Evolutionary conservation across 2,113 vertebrate species (phyloP).

Genomic region (Shinisaurus crocodilurus): DNA sequence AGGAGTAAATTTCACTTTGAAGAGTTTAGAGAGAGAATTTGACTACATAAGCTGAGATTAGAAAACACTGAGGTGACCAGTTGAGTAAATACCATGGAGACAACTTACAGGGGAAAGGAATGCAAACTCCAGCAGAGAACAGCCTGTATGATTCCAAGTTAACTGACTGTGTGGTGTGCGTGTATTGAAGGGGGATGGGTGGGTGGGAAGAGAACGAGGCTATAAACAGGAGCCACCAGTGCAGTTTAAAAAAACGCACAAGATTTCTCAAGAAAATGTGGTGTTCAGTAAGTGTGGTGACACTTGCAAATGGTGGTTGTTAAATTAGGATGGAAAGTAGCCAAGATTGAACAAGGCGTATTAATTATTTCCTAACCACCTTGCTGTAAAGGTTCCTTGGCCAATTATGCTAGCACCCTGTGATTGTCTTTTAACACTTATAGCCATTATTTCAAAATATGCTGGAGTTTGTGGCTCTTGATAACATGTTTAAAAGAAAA

Average conservation of each 20-base stretch:
- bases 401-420: neutral
- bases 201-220: neutral
- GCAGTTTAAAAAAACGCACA: neutral
- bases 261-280: neutral
- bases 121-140: neutral
- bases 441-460: neutral
- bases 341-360: neutral
- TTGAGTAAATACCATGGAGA: slow-evolving; percentile 22
- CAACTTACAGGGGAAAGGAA: slow-evolving; percentile 3
- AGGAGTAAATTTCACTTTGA: neutral
- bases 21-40: fast-evolving
- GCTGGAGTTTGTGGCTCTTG: neutral
- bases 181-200: neutral
- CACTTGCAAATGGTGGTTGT: neutral
- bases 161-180: neutral
- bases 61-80: neutral
- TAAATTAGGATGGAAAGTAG: slow-evolving; percentile 10
- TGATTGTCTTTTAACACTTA: slow-evolving; percentile 9
- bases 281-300: neutral
- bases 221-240: neutral
- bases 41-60: slow-evolving; percentile 1
- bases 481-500: slow-evolving; percentile 7
- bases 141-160: neutral
- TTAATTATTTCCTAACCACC: slow-evolving; percentile 3
- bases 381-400: slow-evolving; percentile 13